Base-by-base conservation (phyloP, 2,888 invertebrate genomes). In the Noctua janthina region DNA sequence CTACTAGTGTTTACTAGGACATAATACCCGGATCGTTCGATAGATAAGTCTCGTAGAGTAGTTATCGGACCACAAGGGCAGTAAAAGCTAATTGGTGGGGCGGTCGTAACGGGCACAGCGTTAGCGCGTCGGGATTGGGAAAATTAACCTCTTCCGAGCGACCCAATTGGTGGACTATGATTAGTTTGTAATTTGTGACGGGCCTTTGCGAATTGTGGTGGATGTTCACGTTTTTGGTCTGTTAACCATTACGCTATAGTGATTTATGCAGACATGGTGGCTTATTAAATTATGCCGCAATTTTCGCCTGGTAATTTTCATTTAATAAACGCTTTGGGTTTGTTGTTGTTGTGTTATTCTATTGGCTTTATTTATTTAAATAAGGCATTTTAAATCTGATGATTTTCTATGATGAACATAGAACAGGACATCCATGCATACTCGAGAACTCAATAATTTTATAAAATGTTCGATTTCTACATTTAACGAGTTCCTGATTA, bases 1-100 rank as follows among this genome's bases (percentile, higher is more conserved):
- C 87, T 88, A 89, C 84, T 82, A 88, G 87, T 94, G 93, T 94
- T 94, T 94, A 94, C 94, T 91, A 91, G 91, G 90, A 91, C 92
- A 92, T 94, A 94, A 95, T 93, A 92, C 91, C 88, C 90, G 92
- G 94, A 91, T 92, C 92, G 93, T 90, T 92, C 93, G 93, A 94
- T 93, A 95, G 95, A 95, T 95, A 96, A 95, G 94, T 95, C 94
- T 93, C 91, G 92, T 83, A 90, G 93, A 93, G 93, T 93, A 95
- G 95, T 95, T 96, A 96, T 95, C 95, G 94, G 94, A 94, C 94
- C 95, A 93, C 94, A 95, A 95, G 94, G 93, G 95, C 93, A 95
- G 95, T 96, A 95, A 96, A 96, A 95, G 96, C 96, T 96, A 96
- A 96, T 96, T 96, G 96, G 94, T 90, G 92, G 94, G 94, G 94